phyloP scores from a whole-genome alignment of 2,797 vertebrate species.

The Mormyrops boulengeri region DNA sequence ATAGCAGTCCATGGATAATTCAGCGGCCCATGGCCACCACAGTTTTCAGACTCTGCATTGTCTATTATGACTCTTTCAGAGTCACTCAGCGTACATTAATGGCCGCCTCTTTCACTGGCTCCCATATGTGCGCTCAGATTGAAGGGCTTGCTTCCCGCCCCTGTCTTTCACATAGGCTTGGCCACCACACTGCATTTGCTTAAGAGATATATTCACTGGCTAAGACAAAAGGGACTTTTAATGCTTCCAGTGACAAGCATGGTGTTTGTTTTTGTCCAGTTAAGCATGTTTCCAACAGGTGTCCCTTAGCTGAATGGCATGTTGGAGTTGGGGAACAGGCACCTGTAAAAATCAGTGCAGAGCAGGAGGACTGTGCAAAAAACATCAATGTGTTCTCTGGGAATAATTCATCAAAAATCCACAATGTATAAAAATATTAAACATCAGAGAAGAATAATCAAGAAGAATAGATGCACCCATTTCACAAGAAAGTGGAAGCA shows the following conservation, averaged over 20 bases:
- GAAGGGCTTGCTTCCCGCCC: conserved; percentile 67
- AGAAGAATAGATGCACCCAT: not conserved
- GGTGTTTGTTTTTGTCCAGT: conserved; percentile 72
- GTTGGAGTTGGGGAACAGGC: not conserved
- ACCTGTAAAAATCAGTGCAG: not conserved
- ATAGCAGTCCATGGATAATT: conserved; percentile 36
- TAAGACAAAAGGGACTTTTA: conserved; percentile 65
- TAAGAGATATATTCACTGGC: conserved; percentile 67
- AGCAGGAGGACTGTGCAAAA: not conserved
- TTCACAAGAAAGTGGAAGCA: not conserved
- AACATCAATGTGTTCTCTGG: not conserved
- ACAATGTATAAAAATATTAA: not conserved
- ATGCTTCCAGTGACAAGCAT: conserved; percentile 60
- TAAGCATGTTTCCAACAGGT: conserved; percentile 73
- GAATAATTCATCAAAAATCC: not conserved
- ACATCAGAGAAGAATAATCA: not conserved
- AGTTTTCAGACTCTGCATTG: conserved; percentile 64
- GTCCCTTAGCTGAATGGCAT: conserved; percentile 39
- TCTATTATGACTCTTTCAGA: conserved; percentile 72
- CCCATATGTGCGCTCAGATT: conserved; percentile 63
- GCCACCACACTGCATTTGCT: conserved; percentile 60
- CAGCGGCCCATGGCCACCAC: conserved; percentile 50
- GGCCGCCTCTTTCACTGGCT: conserved; percentile 65
- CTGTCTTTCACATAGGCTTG: conserved; percentile 69
- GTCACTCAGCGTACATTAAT: conserved; percentile 75